Base-by-base conservation (phyloP, 2,888 invertebrate genomes). In the Bugulina stolonifera region DNA sequence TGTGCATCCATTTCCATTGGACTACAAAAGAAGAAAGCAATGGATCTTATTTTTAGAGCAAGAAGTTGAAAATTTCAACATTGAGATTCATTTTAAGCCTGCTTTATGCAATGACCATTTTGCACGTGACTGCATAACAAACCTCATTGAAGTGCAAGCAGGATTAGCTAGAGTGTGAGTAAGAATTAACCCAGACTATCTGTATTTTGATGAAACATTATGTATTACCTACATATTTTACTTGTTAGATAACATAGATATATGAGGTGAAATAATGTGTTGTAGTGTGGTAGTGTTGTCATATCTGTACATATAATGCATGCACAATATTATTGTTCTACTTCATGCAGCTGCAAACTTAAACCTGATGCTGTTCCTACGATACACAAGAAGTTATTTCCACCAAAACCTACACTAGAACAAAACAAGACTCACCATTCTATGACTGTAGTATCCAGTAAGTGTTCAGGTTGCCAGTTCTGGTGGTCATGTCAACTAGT, bases 171-270 rank as follows among this genome's bases (percentile, higher is more conserved):
- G 52, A 52, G 52, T 52, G 52, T 52, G 18, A 52, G 52, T 18
- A 22, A 10, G 10, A 52, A 14, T 10, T 52, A 14, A 14, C 22
- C 10, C 52, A 5, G 5, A 18, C 52, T 18, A 52, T 52, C 10
- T 52, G 18, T 5, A 14, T 52, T 18, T 52, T 52, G 52, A 14
- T 52, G 5, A 18, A 5, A 14, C 52, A 52, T 52, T 52, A 14
- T 52, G 52, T 52, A n/a, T n/a, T n/a, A n/a, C n/a, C n/a, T n/a
- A n/a, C n/a, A n/a, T n/a, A n/a, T n/a, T n/a, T n/a, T 25, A 18
- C 75, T 35, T 73, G 77, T 35, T 70, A 76, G n/a, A 79, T 79
- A 54, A 76, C 77, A n/a, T 78, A 79, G 0, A 78, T 80, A 1
- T n/a, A n/a, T n/a, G n/a, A n/a, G n/a, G n/a, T n/a, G n/a, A n/a